Conservation (phyloP, 2,113 vertebrate genomes). For the Pseudorhombus dupliciocellatus region DNA sequence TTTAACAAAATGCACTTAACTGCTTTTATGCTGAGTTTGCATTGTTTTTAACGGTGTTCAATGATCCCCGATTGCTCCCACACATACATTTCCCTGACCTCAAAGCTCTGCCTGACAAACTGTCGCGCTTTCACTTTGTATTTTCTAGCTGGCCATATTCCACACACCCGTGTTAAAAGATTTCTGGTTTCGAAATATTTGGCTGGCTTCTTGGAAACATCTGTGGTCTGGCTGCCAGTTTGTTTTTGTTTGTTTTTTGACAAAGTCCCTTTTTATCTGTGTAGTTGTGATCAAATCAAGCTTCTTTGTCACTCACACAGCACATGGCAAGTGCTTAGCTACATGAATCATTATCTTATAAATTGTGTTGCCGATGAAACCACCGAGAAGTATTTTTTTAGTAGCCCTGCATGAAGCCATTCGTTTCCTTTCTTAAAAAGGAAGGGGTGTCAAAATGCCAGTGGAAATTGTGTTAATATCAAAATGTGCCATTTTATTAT, state of each 20-base stretch:
- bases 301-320: constrained; percentile 21
- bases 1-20: constrained; percentile 52
- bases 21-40: constrained; percentile 29
- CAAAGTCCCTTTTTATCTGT: constrained; percentile 33
- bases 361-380: constrained; percentile 63
- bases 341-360: constrained; percentile 45
- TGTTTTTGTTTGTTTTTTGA: constrained; percentile 35
- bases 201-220: constrained; percentile 19
- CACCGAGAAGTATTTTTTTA: constrained; percentile 73
- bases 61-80: neutral
- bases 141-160: constrained; percentile 20
- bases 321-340: constrained; percentile 47
- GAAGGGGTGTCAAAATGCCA: constrained; percentile 74
- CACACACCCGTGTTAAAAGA: constrained; percentile 12
- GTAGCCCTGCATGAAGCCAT: constrained; percentile 68
- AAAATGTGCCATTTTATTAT: constrained; percentile 96
- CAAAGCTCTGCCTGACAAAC: constrained; percentile 2
- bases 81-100: constrained; percentile 1
- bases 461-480: constrained; percentile 78
- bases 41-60: constrained; percentile 12
- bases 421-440: constrained; percentile 56
- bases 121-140: constrained; percentile 4
- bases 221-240: constrained; percentile 14
- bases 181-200: constrained; percentile 10
- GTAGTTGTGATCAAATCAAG: constrained; percentile 40